Percentiles rank a stretch among this genome's conserved stretches.
Evolutionary conservation across 1,140 invertebrate species (phyloP).

Genomic region (Psilanteris sp.): DNA sequence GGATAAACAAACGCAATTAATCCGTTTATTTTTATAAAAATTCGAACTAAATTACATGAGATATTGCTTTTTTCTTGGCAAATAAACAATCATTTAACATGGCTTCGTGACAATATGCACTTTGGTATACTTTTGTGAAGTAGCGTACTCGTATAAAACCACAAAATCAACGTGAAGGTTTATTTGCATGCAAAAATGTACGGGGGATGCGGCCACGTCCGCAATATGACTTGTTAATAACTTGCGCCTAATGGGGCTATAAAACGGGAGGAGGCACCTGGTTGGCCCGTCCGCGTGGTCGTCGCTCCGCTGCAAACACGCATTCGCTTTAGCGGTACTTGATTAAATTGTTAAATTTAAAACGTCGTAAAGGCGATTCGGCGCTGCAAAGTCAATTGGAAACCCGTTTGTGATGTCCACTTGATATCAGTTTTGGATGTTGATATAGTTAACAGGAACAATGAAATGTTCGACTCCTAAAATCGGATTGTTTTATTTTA

Average conservation of each 20-base stretch:
- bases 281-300: conserved; percentile 63
- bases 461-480: no score
- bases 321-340: conserved; percentile 68
- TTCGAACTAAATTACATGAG: no score
- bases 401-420: no score
- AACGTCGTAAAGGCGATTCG: no score
- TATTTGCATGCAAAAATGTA: conserved; percentile 9
- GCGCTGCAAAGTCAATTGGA: no score
- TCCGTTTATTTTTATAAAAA: no score
- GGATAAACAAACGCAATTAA: no score
- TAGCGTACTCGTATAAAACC: background rate
- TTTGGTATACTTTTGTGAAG: background rate
- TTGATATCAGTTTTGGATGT: no score
- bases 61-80: no score
- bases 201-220: conserved; percentile 47
- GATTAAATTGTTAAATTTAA: conserved; percentile 60
- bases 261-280: conserved; percentile 62
- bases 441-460: no score
- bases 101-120: background rate
- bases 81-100: no score
- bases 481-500: no score
- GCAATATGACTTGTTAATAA: conserved; percentile 54
- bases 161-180: conserved; percentile 19
- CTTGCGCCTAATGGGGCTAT: conserved; percentile 48
- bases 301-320: conserved; percentile 63